phyloP scores from a whole-genome alignment of 2,888 invertebrate genomes.

The Napeogenes sylphis region DNA sequence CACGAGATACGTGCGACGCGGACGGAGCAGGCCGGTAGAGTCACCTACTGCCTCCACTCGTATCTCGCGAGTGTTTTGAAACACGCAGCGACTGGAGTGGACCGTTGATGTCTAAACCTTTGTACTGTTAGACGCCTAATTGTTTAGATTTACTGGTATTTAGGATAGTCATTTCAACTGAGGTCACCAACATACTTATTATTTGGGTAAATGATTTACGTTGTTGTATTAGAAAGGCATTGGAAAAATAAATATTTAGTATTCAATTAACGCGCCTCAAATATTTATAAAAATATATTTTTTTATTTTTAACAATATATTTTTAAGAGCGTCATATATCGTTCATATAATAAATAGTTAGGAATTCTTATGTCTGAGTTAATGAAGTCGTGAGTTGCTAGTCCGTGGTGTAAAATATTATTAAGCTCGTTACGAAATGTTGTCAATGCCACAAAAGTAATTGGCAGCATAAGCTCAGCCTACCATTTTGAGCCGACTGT shows the following conservation, averaged over 20 bases:
- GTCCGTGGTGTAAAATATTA: constrained; percentile 53
- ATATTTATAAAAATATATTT: too few species aligned
- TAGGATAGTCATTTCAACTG: constrained; percentile 41
- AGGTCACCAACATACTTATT: constrained; percentile 39
- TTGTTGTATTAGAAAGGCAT: not conserved
- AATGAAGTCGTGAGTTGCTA: constrained; percentile 34
- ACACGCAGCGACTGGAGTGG: constrained; percentile 36
- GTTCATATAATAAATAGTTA: not conserved
- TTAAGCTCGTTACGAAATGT: constrained; percentile 52
- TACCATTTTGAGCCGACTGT: constrained; percentile 51
- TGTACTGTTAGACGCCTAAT: constrained; percentile 45
- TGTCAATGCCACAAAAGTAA: constrained; percentile 56
- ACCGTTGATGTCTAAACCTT: constrained; percentile 61
- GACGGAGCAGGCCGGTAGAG: constrained; percentile 45
- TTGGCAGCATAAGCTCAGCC: constrained; percentile 39
- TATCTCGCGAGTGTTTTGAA: constrained; percentile 31
- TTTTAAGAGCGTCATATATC: too few species aligned
- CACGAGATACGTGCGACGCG: constrained; percentile 58
- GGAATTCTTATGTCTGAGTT: constrained; percentile 3
- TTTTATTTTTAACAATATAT: too few species aligned
- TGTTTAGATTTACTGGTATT: constrained; percentile 46
- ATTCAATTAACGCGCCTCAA: too few species aligned
- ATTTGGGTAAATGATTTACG: constrained; percentile 25
- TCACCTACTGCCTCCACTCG: constrained; percentile 47
- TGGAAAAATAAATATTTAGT: too few species aligned